A percentile compares a stretch with the other conserved stretches of the same genome.
Evolutionary conservation across 2,888 invertebrate genomes (phyloP).

Genomic region (Philaethria dido): DNA sequence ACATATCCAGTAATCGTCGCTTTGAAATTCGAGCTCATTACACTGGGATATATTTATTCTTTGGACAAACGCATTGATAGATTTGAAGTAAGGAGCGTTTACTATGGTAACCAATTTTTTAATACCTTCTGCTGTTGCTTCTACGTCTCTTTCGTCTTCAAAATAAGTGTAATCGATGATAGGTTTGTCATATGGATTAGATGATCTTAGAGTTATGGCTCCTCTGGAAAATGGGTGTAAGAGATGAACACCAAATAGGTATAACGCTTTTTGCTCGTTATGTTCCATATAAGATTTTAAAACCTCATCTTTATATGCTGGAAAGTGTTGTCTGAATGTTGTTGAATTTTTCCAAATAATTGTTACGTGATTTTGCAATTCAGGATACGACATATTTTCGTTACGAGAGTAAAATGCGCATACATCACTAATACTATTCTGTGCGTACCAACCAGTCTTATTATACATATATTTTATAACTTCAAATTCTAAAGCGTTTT

Average conservation of each 20-base stretch:
- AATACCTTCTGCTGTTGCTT: conserved; percentile 57
- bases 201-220: conserved; percentile 78
- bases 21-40: conserved; percentile 52
- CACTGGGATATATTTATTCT: conserved; percentile 57
- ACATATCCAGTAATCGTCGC: conserved; percentile 46
- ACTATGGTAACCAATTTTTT: conserved; percentile 51
- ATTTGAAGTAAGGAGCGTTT: conserved; percentile 55
- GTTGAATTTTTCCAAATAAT: conserved; percentile 41
- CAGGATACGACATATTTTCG: conserved; percentile 56
- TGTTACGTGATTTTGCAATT: conserved; percentile 57
- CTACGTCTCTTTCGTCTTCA: conserved; percentile 79
- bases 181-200: conserved; percentile 84
- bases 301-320: conserved; percentile 19
- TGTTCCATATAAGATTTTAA: conserved; percentile 43
- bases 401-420: conserved; percentile 54
- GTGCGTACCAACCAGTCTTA: conserved; percentile 76
- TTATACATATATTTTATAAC: conserved; percentile 75
- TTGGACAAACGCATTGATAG: conserved; percentile 54
- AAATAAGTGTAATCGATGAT: conserved; percentile 86
- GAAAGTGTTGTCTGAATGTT: background rate
- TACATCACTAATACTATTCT: conserved; percentile 82
- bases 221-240: conserved; percentile 83
- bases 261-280: conserved; percentile 56
- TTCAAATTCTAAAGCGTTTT: conserved; percentile 56
- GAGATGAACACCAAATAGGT: conserved; percentile 62